These are phyloP conservation scores for Drosophila miranda DNA, from an alignment of 1,140 invertebrate genomes.

Conservation along the genomic window DNA sequence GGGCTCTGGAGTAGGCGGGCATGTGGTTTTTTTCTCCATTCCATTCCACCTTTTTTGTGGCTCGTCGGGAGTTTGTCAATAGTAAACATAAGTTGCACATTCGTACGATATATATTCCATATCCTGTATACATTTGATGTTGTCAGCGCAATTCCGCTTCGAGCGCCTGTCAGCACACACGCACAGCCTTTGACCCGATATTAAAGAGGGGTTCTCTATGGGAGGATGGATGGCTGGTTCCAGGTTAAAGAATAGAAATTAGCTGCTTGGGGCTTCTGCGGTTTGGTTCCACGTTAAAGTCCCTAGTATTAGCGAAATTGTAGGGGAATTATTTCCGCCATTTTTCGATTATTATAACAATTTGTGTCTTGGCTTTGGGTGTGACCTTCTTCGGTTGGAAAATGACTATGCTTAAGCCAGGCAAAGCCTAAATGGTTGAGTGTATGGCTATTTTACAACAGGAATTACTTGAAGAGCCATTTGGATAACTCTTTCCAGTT, in stretches of 20 bases:
- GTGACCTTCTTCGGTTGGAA: neutral
- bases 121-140: constrained; percentile 48
- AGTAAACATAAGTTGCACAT: constrained; percentile 79
- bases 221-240: constrained; percentile 3
- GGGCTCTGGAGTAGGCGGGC: constrained; percentile 10
- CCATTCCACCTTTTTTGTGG: neutral
- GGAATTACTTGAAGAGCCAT: too few relatives aligned
- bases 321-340: constrained; percentile 20
- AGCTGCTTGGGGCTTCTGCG: neutral
- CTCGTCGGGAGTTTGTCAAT: constrained; percentile 61
- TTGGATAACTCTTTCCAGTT: too few relatives aligned
- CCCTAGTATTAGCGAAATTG: constrained; percentile 16
- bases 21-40: constrained; percentile 10
- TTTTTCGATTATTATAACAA: constrained; percentile 27
- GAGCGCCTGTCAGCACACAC: constrained; percentile 54
- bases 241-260: constrained; percentile 24
- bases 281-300: too few relatives aligned
- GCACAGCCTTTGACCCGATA: constrained; percentile 53
- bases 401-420: too few relatives aligned
- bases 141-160: constrained; percentile 65
- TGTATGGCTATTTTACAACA: too few relatives aligned
- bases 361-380: constrained; percentile 8
- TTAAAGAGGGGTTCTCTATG: constrained; percentile 1
- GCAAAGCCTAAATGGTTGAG: too few relatives aligned
- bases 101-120: neutral